Conservation (phyloP, 2,797 vertebrate genomes). For the Dipus sagitta region DNA sequence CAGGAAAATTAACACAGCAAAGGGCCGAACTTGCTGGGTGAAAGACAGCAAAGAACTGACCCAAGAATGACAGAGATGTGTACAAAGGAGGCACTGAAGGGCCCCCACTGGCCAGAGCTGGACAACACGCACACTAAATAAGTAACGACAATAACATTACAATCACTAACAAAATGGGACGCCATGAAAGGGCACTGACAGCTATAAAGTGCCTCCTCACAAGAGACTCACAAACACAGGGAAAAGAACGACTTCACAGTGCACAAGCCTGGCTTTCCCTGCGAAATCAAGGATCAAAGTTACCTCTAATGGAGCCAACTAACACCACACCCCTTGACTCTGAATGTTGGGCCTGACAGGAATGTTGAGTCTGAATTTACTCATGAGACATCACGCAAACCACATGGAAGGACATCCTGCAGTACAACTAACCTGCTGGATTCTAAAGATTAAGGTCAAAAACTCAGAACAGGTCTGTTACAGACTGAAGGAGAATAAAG, state of each 20-base stretch:
- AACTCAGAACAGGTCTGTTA: neutral
- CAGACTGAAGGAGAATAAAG: neutral
- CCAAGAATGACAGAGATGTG: neutral
- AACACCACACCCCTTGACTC: neutral
- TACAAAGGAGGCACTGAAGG: neutral
- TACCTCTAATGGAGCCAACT: neutral
- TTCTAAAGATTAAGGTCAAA: neutral
- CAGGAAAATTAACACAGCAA: neutral
- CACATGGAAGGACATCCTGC: neutral
- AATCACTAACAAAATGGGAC: neutral
- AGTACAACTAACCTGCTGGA: neutral
- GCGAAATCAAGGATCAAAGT: neutral
- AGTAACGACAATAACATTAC: neutral
- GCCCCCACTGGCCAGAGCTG: neutral
- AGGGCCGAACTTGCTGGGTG: neutral
- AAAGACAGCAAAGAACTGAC: neutral
- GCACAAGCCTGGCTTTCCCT: neutral
- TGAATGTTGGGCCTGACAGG: neutral
- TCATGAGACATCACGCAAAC: neutral
- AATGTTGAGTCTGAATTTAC: neutral
- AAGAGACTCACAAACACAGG: neutral
- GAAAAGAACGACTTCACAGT: neutral
- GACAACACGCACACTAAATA: neutral
- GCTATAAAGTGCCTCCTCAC: neutral
- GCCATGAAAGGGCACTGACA: neutral